Conservation (phyloP, 2,113 vertebrate genomes). For the Dromaius novaehollandiae region DNA sequence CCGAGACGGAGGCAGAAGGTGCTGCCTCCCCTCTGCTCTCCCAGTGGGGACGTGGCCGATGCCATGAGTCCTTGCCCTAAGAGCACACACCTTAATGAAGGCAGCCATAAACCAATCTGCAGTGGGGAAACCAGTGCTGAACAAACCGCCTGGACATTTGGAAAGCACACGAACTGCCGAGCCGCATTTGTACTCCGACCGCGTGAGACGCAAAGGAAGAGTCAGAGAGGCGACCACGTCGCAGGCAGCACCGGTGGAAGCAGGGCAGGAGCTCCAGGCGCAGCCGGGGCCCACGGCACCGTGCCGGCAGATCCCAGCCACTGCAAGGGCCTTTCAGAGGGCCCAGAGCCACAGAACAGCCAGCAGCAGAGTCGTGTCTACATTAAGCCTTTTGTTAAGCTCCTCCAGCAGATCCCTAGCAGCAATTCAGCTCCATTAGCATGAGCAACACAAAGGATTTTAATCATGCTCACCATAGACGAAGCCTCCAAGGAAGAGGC, state of each 20-base stretch:
- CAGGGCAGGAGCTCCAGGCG: background rate
- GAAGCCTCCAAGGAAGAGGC: constrained; percentile 30
- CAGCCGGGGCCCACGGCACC: background rate
- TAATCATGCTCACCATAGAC: background rate
- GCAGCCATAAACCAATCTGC: fast-evolving
- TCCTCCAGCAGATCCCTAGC: background rate
- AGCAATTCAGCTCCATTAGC: background rate
- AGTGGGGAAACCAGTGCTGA: background rate
- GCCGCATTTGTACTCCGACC: background rate
- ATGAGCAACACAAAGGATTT: constrained; percentile 23
- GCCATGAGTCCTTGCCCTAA: fast-evolving
- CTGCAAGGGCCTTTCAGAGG: fast-evolving
- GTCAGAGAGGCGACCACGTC: fast-evolving
- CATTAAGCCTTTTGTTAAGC: background rate
- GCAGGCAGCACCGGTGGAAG: background rate
- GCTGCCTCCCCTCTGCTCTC: too few species aligned
- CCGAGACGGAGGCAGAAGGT: too few species aligned
- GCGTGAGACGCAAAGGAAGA: background rate
- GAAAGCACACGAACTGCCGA: fast-evolving
- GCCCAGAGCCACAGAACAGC: background rate
- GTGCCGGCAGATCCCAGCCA: background rate
- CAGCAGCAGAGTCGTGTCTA: background rate
- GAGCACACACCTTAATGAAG: background rate
- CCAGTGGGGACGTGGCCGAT: too few species aligned
- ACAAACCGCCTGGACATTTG: fast-evolving